A percentile compares a stretch with the other conserved stretches of the same genome.
phyloP scores from a whole-genome alignment of 1,140 invertebrate species.

The Nautilus pompilius region DNA sequence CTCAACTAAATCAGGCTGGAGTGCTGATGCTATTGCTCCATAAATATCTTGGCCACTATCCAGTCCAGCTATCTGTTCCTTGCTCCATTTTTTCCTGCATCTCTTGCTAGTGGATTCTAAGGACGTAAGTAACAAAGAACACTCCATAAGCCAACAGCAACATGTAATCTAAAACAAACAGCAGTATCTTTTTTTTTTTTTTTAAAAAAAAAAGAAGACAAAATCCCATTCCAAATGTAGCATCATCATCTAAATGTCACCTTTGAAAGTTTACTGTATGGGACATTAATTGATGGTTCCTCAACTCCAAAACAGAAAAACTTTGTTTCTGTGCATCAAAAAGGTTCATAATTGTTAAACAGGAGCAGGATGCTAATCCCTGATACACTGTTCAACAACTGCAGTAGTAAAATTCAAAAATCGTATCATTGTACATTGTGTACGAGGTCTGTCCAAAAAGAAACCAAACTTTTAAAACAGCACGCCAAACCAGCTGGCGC shows the following conservation, averaged over 20 bases:
- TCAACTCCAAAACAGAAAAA: not conserved
- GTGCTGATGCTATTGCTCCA: conserved; percentile 30
- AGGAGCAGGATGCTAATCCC: too few species aligned
- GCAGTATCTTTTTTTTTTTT: not conserved
- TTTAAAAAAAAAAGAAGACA: not conserved
- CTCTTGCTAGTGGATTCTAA: too few species aligned
- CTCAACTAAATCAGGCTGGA: conserved; percentile 32
- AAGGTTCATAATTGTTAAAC: too few species aligned
- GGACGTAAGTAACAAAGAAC: too few species aligned
- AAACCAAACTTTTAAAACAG: too few species aligned
- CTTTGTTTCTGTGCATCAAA: too few species aligned
- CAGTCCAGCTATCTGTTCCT: conserved; percentile 24
- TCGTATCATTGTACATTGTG: too few species aligned
- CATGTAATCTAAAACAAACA: conserved; percentile 10
- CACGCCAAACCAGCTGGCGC: too few species aligned
- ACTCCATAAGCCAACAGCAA: too few species aligned
- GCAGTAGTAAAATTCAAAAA: too few species aligned
- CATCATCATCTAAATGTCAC: not conserved
- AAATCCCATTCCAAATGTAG: not conserved
- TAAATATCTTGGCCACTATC: conserved; percentile 39
- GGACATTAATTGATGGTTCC: not conserved
- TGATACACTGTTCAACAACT: too few species aligned
- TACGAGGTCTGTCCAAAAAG: too few species aligned
- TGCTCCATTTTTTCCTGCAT: conserved; percentile 16
- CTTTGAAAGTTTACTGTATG: not conserved